These are phyloP conservation scores for Xiphophorus hellerii DNA, from an alignment of 2,113 vertebrate genomes.

Conservation along the genomic window DNA sequence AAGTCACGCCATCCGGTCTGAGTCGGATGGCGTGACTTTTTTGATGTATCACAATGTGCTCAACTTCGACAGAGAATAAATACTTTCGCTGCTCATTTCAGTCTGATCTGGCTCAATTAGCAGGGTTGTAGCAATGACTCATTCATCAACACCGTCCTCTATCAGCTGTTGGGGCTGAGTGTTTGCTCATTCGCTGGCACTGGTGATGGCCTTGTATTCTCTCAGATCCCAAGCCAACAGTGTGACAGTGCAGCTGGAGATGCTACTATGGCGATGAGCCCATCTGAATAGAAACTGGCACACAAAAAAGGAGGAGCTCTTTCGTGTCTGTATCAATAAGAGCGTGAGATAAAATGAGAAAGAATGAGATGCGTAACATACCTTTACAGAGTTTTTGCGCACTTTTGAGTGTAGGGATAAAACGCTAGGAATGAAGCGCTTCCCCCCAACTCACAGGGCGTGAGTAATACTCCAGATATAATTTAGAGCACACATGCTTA, in stretches of 20 bases:
- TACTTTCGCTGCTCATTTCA: constrained; percentile 54
- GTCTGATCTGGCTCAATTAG: constrained; percentile 64
- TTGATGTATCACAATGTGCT: constrained; percentile 18
- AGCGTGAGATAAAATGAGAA: not conserved
- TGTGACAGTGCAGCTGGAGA: constrained; percentile 56
- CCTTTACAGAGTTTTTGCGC: not conserved
- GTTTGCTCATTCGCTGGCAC: constrained; percentile 64
- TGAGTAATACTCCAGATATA: constrained; percentile 76
- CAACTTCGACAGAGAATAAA: constrained; percentile 47
- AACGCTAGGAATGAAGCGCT: constrained; percentile 59
- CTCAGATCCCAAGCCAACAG: constrained; percentile 66
- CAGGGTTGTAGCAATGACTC: constrained; percentile 59
- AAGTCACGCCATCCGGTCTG: not conserved
- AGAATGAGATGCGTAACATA: not conserved
- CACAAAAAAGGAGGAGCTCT: constrained; percentile 40
- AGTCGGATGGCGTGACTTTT: not conserved
- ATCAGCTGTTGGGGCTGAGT: constrained; percentile 68
- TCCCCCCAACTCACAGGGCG: constrained; percentile 65
- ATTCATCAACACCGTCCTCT: constrained; percentile 64
- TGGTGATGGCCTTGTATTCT: constrained; percentile 60
- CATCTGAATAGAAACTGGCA: constrained; percentile 42
- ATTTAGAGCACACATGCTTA: constrained; percentile 77
- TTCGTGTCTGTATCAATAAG: constrained; percentile 47
- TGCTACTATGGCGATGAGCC: constrained; percentile 41
- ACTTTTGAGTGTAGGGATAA: constrained; percentile 50